Evolutionary conservation across 1,140 invertebrate genomes (phyloP).

Genomic region (Hyles euphorbiae): DNA sequence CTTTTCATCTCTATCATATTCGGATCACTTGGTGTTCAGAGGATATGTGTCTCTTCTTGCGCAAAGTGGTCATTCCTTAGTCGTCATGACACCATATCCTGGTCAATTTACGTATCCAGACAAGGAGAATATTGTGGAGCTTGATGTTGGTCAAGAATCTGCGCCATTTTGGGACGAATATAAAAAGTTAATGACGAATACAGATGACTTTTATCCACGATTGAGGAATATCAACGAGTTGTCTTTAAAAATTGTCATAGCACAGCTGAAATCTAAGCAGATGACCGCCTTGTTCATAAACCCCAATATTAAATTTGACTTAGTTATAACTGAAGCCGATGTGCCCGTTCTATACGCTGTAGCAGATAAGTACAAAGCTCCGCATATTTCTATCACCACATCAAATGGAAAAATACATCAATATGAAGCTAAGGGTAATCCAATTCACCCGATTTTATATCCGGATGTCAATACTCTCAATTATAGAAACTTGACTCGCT

Average conservation of each 20-base stretch:
- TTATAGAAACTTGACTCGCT: constrained; percentile 43
- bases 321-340: constrained; percentile 65
- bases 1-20: constrained; percentile 60
- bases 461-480: constrained; percentile 54
- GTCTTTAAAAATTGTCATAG: constrained; percentile 49
- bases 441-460: constrained; percentile 54
- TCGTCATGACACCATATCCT: constrained; percentile 67
- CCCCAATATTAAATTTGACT: constrained; percentile 58
- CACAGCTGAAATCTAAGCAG: constrained; percentile 55
- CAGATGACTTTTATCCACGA: constrained; percentile 49
- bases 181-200: constrained; percentile 41
- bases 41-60: constrained; percentile 49
- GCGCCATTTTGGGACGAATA: constrained; percentile 51
- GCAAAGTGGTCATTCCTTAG: constrained; percentile 47
- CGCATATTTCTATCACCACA: constrained; percentile 58
- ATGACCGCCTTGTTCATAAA: constrained; percentile 55
- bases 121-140: constrained; percentile 46
- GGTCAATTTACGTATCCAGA: constrained; percentile 53
- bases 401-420: constrained; percentile 55
- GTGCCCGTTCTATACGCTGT: constrained; percentile 58
- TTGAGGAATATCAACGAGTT: constrained; percentile 47
- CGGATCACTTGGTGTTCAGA: constrained; percentile 58
- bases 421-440: constrained; percentile 58
- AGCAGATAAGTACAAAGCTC: constrained; percentile 59
- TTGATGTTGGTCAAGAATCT: constrained; percentile 54